Evolutionary conservation across 2,113 vertebrate species (phyloP).

Genomic region (Mirounga angustirostris): DNA sequence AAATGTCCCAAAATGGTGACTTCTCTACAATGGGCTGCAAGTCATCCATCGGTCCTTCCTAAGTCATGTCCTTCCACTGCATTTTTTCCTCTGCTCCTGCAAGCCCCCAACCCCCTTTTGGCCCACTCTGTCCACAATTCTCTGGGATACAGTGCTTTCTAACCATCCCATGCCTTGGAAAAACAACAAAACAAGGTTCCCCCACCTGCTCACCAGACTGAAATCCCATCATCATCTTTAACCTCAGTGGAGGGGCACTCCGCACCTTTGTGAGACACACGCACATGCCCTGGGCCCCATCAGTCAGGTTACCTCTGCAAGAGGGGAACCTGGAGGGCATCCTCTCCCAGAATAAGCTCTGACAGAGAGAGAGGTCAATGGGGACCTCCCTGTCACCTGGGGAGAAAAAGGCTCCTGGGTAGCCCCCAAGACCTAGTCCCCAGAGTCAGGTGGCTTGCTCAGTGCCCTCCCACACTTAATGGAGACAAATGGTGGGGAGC

Average conservation of each 20-base stretch:
- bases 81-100: not conserved
- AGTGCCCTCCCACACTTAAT: too few relatives aligned
- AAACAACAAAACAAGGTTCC: not conserved
- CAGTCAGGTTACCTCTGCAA: not conserved
- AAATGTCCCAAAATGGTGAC: not conserved
- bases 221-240: not conserved
- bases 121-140: not conserved
- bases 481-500: not conserved
- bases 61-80: not conserved
- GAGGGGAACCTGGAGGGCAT: not conserved
- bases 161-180: not conserved
- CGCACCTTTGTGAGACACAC: not conserved
- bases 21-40: not conserved
- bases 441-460: not conserved
- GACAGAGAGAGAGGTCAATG: not conserved
- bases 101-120: not conserved
- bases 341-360: not conserved
- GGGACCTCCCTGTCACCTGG: not conserved
- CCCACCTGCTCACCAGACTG: not conserved
- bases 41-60: not conserved
- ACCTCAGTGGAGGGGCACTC: not conserved
- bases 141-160: not conserved
- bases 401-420: not conserved
- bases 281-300: not conserved
- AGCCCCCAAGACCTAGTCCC: not conserved